These are phyloP conservation scores for Diplosoma virens DNA, from an alignment of 23 tunicate genomes.

Conservation along the genomic window DNA sequence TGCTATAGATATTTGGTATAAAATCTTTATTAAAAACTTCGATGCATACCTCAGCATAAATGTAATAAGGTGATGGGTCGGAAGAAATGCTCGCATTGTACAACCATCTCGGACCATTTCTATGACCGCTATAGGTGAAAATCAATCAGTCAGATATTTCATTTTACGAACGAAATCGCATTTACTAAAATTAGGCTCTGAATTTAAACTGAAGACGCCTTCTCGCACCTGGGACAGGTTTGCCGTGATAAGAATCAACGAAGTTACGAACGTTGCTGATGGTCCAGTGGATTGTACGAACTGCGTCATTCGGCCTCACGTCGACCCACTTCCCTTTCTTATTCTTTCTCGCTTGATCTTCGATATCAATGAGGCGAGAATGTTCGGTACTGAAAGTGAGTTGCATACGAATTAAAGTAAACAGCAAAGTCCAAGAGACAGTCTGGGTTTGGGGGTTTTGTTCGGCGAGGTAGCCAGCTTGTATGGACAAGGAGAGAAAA, in stretches of 20 bases:
- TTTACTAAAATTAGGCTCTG: background rate
- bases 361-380: conserved; percentile 46
- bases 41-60: conserved; percentile 82
- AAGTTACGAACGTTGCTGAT: conserved; percentile 85
- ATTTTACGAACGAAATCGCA: background rate
- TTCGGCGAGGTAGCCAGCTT: too few relatives aligned
- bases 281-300: conserved; percentile 67
- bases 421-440: too few relatives aligned
- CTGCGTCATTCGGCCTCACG: conserved; percentile 45
- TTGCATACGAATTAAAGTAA: background rate
- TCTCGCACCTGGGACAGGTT: conserved; percentile 79
- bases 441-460: too few relatives aligned
- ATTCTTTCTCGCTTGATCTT: conserved; percentile 84
- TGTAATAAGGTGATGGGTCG: conserved; percentile 65
- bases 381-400: conserved; percentile 51
- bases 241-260: conserved; percentile 69
- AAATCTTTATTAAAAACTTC: too few relatives aligned
- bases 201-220: background rate
- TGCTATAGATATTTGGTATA: too few relatives aligned
- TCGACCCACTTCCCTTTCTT: conserved; percentile 86
- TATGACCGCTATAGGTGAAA: conserved; percentile 61
- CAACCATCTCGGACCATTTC: conserved; percentile 92
- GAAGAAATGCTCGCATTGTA: conserved; percentile 88
- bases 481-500: too few relatives aligned
- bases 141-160: background rate